Base-by-base conservation (phyloP, 2,888 invertebrate genomes). In the Ormyrus nitidulus region DNA sequence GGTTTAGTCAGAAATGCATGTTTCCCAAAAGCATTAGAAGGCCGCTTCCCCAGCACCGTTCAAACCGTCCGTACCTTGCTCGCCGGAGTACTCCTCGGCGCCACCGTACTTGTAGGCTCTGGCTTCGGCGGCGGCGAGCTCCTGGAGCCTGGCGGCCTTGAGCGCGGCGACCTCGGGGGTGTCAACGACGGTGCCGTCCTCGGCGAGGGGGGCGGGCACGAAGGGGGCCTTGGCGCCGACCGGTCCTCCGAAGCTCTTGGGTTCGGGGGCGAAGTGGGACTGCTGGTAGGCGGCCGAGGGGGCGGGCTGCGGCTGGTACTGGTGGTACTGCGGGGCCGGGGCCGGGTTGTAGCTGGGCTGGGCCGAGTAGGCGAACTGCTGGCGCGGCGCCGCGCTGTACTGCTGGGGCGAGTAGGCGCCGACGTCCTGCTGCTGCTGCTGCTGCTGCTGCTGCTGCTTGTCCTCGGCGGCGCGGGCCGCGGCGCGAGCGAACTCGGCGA, bases 111-210 rank as follows among this genome's bases (percentile, higher is more conserved):
- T 89, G 84, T 88, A 88, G n/a, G 90, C 90, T 66, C 90, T 85
- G 9, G 90, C 90, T 80, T 90, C 90, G 66, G 90, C 90, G 11
- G 89, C 90, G 46, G 90, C 90, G 49, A 90, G 86, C 80, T 90
- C 90, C 46, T 88, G 87, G 58, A 90, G 84, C 71, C 90, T 86
- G 65, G 88, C 85, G 58, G 89, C 88, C 82, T 90, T 90, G 61
- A 90, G 84, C 6, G 90, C 90, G 10, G 90, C 90, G 34, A 90
- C 90, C 86, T 90, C 90, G 76, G 90, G 90, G 5, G 90, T 90
- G 79, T 90, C 90, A 64, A 90, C 83, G 54, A 90, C 90, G 53
- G 89, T 89, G 0, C 90, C 90, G 76, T 90, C 90, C 13, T 90
- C 88, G 44, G 90, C 90, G 48, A 90, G 86, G 0, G 90, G 90